These are phyloP conservation scores for Peribatodes rhomboidaria DNA, from an alignment of 2,888 invertebrate genomes.

Conservation along the genomic window DNA sequence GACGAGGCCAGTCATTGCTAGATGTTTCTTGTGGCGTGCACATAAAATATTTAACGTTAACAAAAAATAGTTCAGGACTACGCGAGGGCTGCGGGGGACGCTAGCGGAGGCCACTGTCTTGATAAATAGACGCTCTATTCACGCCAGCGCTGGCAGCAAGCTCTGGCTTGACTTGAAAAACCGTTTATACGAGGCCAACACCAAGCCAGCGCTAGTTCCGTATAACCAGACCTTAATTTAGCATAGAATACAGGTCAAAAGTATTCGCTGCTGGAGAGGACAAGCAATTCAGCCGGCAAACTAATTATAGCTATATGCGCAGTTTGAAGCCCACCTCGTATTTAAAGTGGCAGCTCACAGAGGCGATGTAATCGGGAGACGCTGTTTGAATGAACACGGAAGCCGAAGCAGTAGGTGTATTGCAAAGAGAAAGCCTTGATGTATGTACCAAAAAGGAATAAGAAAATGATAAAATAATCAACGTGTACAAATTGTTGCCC, in stretches of 20 bases:
- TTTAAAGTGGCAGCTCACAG: slow-evolving; percentile 23
- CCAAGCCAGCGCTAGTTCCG: too few relatives aligned
- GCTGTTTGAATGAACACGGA: slow-evolving; percentile 25
- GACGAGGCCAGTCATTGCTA: too few relatives aligned
- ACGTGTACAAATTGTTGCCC: not conserved
- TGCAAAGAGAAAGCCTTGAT: slow-evolving; percentile 25
- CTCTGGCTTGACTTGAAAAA: too few relatives aligned
- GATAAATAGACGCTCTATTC: too few relatives aligned
- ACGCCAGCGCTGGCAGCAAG: too few relatives aligned
- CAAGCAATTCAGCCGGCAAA: slow-evolving; percentile 32
- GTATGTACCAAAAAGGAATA: slow-evolving; percentile 3
- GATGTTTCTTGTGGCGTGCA: too few relatives aligned
- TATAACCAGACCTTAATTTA: too few relatives aligned
- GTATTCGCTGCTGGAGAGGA: slow-evolving; percentile 30
- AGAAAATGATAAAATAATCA: not conserved
- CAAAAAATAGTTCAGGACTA: too few relatives aligned
- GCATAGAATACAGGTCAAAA: slow-evolving; percentile 38
- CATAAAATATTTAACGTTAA: too few relatives aligned
- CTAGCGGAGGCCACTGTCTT: too few relatives aligned
- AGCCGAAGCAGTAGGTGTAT: slow-evolving; percentile 11
- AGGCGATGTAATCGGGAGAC: slow-evolving; percentile 9
- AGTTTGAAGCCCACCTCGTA: slow-evolving; percentile 19
- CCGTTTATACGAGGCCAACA: too few relatives aligned
- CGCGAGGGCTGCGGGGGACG: too few relatives aligned
- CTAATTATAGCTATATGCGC: slow-evolving; percentile 40